Percentiles rank a stretch among this genome's conserved stretches.
Conservation (phyloP, 2,888 invertebrate genomes). For the Amblyteles armatorius region DNA sequence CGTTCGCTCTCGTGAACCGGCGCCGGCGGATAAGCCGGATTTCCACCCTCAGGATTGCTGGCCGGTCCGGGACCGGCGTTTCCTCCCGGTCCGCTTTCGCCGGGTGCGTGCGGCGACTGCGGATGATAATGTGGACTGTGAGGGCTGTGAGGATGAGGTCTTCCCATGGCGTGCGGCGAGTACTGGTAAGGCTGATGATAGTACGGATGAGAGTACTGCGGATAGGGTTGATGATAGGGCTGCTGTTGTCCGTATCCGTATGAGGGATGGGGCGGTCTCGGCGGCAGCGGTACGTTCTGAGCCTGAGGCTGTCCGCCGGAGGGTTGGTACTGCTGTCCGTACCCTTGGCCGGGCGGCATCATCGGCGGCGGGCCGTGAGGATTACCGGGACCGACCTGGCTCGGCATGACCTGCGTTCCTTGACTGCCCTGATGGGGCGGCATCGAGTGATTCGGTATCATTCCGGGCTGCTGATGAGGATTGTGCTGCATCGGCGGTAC, state of each 20-base stretch:
- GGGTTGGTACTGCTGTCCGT: conserved; percentile 83
- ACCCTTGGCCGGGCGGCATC: conserved; percentile 83
- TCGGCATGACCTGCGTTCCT: conserved; percentile 77
- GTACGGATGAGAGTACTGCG: conserved; percentile 85
- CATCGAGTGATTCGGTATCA: conserved; percentile 82
- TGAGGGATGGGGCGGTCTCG: conserved; percentile 86
- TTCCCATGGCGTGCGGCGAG: conserved; percentile 85
- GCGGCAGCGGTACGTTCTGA: conserved; percentile 86
- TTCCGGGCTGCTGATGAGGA: conserved; percentile 78
- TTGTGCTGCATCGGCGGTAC: conserved; percentile 77
- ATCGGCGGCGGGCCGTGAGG: conserved; percentile 78
- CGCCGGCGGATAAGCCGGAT: conserved; percentile 78
- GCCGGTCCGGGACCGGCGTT: conserved; percentile 73
- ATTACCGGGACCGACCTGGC: conserved; percentile 78
- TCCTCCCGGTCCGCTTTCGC: conserved; percentile 76
- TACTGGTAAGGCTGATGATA: conserved; percentile 86
- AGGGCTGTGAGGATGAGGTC: conserved; percentile 84
- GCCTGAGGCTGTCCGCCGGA: conserved; percentile 82
- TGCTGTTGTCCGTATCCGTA: conserved; percentile 85
- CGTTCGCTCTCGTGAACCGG: conserved; percentile 80
- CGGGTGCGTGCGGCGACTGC: conserved; percentile 82
- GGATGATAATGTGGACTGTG: conserved; percentile 82
- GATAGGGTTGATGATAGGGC: conserved; percentile 85
- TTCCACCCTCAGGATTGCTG: conserved; percentile 72
- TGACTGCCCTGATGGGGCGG: conserved; percentile 78